A percentile compares a stretch with the other conserved stretches of the same genome.
Conservation (phyloP, 2,113 vertebrate species). For the Tauraco erythrolophus region DNA sequence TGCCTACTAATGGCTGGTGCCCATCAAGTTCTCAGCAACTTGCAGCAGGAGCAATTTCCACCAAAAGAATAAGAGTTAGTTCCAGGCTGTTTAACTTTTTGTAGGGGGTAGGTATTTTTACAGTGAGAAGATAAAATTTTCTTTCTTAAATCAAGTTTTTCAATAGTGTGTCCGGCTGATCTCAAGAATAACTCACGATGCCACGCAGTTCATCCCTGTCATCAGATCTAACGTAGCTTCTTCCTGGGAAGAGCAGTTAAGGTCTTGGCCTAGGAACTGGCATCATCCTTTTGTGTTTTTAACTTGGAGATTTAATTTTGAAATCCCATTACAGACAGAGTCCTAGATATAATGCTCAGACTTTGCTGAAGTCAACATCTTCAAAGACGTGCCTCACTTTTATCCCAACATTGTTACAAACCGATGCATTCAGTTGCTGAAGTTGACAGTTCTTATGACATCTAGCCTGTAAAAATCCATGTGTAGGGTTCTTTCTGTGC, state of each 20-base stretch:
- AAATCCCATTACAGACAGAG: neutral
- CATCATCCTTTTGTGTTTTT: neutral
- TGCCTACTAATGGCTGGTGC: neutral
- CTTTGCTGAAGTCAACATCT: neutral
- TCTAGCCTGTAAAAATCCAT: neutral
- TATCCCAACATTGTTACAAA: neutral
- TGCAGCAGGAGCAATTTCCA: neutral
- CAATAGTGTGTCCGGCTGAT: neutral
- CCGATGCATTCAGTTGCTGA: neutral
- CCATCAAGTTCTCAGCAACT: neutral
- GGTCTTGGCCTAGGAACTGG: neutral
- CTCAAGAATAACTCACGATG: no score
- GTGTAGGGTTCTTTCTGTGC: neutral
- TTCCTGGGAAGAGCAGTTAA: neutral
- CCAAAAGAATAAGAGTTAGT: neutral
- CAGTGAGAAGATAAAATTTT: neutral
- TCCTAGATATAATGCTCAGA: neutral
- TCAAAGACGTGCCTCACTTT: neutral
- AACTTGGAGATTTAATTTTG: neutral
- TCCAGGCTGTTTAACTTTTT: neutral
- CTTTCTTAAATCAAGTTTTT: neutral
- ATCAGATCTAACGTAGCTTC: neutral
- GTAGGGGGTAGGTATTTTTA: neutral
- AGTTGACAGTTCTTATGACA: neutral
- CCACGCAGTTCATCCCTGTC: neutral